These are phyloP conservation scores for Lucifuga dentata DNA, from an alignment of 2,113 vertebrate species.

Conservation along the genomic window DNA sequence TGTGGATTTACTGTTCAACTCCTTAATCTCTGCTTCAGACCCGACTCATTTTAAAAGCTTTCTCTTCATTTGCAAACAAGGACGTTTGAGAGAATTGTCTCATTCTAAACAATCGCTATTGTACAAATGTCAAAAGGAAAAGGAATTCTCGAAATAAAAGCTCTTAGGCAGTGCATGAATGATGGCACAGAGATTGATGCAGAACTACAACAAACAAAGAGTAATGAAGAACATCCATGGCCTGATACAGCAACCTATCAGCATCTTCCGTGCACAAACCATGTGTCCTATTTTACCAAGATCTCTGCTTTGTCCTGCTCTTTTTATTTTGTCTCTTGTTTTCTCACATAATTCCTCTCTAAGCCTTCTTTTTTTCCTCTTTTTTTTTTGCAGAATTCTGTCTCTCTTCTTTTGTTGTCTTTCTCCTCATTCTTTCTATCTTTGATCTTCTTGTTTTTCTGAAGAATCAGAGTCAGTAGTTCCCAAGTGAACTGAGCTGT, in stretches of 20 bases:
- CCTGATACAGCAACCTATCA: constrained; percentile 19
- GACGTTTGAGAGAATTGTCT: constrained; percentile 27
- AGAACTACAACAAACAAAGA: constrained; percentile 50
- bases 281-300: constrained; percentile 37
- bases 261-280: constrained; percentile 17
- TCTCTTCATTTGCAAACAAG: constrained; percentile 13
- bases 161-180: constrained; percentile 50
- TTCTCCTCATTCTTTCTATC: background rate
- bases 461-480: constrained; percentile 13
- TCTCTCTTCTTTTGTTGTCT: constrained; percentile 2
- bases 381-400: too few relatives aligned
- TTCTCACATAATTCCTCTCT: background rate
- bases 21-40: constrained; percentile 10
- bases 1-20: constrained; percentile 31
- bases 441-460: background rate
- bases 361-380: too few relatives aligned
- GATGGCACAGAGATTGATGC: constrained; percentile 53
- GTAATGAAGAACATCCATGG: constrained; percentile 68
- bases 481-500: constrained; percentile 14
- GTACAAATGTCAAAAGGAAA: constrained; percentile 47
- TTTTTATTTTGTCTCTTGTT: background rate
- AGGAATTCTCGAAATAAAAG: constrained; percentile 36
- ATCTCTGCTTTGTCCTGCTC: constrained; percentile 26
- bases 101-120: constrained; percentile 50
- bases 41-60: background rate